These are phyloP conservation scores for Caenorhabditis sp. DNA, from an alignment of 2,888 invertebrate species.

Conservation along the genomic window DNA sequence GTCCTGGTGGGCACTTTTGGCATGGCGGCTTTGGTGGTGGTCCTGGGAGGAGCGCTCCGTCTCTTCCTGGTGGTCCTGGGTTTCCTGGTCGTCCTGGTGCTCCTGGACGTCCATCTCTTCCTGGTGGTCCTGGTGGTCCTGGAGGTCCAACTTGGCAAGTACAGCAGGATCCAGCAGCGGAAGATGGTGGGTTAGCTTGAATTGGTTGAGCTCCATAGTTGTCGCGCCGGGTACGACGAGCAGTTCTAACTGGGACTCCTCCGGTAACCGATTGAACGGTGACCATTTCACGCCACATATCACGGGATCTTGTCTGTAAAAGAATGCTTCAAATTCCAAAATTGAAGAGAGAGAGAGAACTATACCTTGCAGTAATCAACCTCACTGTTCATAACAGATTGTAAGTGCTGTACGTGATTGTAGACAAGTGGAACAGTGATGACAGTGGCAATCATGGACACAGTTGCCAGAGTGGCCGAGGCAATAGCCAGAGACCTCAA, in stretches of 20 bases:
- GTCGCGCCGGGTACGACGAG: constrained; percentile 67
- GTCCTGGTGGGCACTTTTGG: constrained; percentile 79
- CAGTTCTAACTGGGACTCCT: constrained; percentile 52
- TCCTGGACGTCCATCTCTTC: constrained; percentile 79
- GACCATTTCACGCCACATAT: constrained; percentile 83
- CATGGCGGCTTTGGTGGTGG: constrained; percentile 83
- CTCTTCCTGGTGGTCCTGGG: constrained; percentile 78
- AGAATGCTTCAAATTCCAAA: background rate
- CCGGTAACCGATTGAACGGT: constrained; percentile 80
- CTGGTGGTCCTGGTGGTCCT: constrained; percentile 77
- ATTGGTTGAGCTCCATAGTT: constrained; percentile 70
- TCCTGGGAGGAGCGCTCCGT: constrained; percentile 80
- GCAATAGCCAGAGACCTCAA: constrained; percentile 81
- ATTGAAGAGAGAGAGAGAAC: background rate
- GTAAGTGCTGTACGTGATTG: constrained; percentile 82
- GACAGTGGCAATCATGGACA: constrained; percentile 80
- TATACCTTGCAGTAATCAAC: constrained; percentile 83
- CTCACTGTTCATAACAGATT: constrained; percentile 83
- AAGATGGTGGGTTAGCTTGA: constrained; percentile 66
- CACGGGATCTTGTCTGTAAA: constrained; percentile 80
- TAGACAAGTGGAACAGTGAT: constrained; percentile 83
- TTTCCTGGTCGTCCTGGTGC: constrained; percentile 77
- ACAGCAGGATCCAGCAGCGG: constrained; percentile 77
- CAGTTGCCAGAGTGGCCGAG: constrained; percentile 79
- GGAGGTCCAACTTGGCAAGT: constrained; percentile 80